Base-by-base conservation (phyloP, 2,113 vertebrate genomes). In the Phrynosoma platyrhinos region DNA sequence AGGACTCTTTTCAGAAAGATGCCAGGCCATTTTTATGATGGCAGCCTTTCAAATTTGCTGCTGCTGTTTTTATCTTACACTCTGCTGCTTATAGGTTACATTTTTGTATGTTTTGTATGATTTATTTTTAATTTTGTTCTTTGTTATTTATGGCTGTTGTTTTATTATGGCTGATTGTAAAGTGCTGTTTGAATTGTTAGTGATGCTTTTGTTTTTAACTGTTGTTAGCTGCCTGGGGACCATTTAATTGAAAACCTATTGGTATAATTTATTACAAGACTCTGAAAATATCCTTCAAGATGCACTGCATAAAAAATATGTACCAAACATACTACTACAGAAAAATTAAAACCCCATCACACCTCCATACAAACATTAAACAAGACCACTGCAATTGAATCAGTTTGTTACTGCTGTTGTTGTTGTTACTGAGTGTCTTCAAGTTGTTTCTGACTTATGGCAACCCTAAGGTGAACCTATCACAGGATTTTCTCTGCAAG, bases 161-260 rank as follows among this genome's bases (percentile, higher is more conserved):
- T 71, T 82, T 82, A 55, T 53, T n/a, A 9, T 32, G 40, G 25
- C 36, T 76, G 72, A 74, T 84, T 84, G 30, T 75, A 84, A 84
- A 58, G 53, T 23, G 71, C 42, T 36, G 32, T 75, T 62, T 85
- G 53, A 62, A 85, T 27, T 32, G 32, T 85, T 75, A 52, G 9
- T 78, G 68, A 72, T 74, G 71, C 36, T 62, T 75, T 75, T 40
- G 40, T 76, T 84, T 62, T 62, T 84, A 76, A 84, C 12, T 72
- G 74, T 62, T 53, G n/a, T 74, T 21, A 58, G 69, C 52, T 32
- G 25, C 32, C 36, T 69, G 40, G 32, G 64, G 20, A 66, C 3
- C 62, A 72, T 80, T 55, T 55, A 62, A 12, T 62, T 62, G 58
- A 62, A 62, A 62, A 71, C 16, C 13, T 36, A 72, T 72, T 72